Base-by-base conservation (phyloP, 2,113 vertebrate species). In the Ameiurus melas region DNA sequence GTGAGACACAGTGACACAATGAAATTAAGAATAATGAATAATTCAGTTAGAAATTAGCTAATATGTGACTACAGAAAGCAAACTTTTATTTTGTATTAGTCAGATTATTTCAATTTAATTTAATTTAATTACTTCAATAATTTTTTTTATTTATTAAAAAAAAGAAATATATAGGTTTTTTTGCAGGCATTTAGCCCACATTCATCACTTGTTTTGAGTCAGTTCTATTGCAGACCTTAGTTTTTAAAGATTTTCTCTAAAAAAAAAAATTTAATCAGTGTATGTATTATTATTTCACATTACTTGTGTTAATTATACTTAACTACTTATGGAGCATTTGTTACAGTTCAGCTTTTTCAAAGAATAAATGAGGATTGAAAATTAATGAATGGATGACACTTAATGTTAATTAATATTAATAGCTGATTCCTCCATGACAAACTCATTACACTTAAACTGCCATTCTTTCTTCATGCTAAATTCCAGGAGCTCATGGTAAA, bases 361-460 rank as follows among this genome's bases (percentile, higher is more conserved):
- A 8, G 14, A 80, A 58, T 36, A 16, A 79, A n/a, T 10, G n/a
- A 58, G 25, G 4, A 30, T 30, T n/a, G 25, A n/a, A 58, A 20
- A 33, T 36, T 0, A 36, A 19, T 55, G 27, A 55, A 53, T 79
- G 5, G 13, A 51, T 14, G 2, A 39, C 20, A 30, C 3, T 30
- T 30, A n/a, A n/a, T n/a, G n/a, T n/a, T 25, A 30, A 60, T 82
- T 25, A 14, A 82, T 60, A 27, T 6, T 39, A 62, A 82, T 57
- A 33, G 57, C 17, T 20, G 78, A 57, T 60, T 22, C 79, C 30
- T 81, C 17, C 19, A 5, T 58, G 27, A 78, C 0, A 57, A 19
- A 88, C 77, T n/a, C 6, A 71, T 90, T 89, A 86, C 87, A 83
- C 53, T 79, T 68, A 57, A 88, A 22, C 53, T 58, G 55, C 3